Percentiles rank a stretch among this genome's conserved stretches.
These are phyloP conservation scores for Saturnia pavonia DNA, from an alignment of 2,888 invertebrate genomes.

Conservation along the genomic window DNA sequence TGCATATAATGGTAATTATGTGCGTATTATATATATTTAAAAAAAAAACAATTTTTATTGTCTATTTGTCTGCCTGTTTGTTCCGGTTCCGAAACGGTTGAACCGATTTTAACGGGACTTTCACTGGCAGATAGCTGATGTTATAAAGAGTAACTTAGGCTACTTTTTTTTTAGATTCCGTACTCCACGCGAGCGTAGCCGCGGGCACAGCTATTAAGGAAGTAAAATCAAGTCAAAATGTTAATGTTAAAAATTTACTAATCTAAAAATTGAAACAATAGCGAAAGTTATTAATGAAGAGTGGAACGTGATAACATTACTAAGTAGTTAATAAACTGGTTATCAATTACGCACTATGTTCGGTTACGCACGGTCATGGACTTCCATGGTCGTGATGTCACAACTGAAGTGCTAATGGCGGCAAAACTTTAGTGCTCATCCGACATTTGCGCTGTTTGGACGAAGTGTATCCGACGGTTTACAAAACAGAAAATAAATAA, in stretches of 20 bases:
- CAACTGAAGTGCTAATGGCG: neutral
- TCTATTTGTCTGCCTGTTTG: too few relatives aligned
- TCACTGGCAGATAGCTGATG: too few relatives aligned
- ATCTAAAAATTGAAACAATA: neutral
- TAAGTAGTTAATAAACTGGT: constrained; percentile 4
- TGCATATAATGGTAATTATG: too few relatives aligned
- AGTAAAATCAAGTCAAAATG: too few relatives aligned
- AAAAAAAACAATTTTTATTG: too few relatives aligned
- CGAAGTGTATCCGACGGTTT: neutral
- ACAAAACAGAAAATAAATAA: neutral
- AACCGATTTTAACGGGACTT: too few relatives aligned
- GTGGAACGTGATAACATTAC: neutral
- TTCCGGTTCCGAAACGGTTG: too few relatives aligned
- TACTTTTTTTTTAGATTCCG: too few relatives aligned
- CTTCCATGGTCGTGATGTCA: constrained; percentile 4
- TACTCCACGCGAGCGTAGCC: too few relatives aligned
- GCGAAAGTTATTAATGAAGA: neutral
- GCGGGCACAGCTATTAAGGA: too few relatives aligned
- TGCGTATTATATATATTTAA: too few relatives aligned
- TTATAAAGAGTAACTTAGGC: too few relatives aligned
- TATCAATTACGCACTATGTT: neutral
- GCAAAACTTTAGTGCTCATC: constrained; percentile 3
- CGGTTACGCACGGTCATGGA: neutral
- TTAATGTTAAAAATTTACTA: neutral
- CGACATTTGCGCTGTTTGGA: neutral